Evolutionary conservation across 2,113 vertebrate genomes (phyloP).

Genomic region (Peromyscus leucopus): DNA sequence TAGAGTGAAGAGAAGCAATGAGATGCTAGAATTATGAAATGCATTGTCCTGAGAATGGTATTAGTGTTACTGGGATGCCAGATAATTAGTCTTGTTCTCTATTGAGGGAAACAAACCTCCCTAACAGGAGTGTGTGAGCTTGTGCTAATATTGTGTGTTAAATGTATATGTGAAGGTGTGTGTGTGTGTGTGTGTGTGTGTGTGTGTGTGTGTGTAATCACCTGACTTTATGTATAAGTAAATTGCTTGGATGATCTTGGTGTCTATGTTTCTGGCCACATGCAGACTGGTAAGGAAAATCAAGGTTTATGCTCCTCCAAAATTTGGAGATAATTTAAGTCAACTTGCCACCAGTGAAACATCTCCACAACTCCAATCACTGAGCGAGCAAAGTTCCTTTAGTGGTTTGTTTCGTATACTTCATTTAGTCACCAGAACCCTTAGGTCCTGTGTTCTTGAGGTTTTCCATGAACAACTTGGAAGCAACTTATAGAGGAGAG

Average conservation of each 20-base stretch:
- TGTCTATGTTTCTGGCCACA: not conserved
- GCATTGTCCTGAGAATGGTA: rapidly evolving
- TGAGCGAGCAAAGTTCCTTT: not conserved
- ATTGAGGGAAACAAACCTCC: too few species aligned
- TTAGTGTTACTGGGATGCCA: not conserved
- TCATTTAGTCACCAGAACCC: not conserved
- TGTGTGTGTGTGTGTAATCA: not conserved
- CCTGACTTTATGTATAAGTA: not conserved
- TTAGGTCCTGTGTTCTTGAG: not conserved
- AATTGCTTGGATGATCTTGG: not conserved
- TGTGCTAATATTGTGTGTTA: not conserved
- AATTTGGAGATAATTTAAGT: not conserved
- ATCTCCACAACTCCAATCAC: not conserved
- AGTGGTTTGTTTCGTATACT: not conserved
- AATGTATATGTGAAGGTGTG: not conserved
- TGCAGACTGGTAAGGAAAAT: not conserved
- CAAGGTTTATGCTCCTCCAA: not conserved
- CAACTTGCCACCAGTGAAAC: not conserved
- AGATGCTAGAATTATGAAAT: not conserved
- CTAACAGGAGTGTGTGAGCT: not conserved
- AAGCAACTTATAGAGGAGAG: not conserved
- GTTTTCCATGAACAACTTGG: not conserved
- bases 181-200: not conserved
- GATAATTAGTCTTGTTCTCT: not conserved
- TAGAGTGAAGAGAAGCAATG: not conserved